Percentiles rank a stretch among this genome's conserved stretches.
These are phyloP conservation scores for Petrocephalus microphthalmus DNA, from an alignment of 2,113 vertebrate genomes.

Conservation along the genomic window DNA sequence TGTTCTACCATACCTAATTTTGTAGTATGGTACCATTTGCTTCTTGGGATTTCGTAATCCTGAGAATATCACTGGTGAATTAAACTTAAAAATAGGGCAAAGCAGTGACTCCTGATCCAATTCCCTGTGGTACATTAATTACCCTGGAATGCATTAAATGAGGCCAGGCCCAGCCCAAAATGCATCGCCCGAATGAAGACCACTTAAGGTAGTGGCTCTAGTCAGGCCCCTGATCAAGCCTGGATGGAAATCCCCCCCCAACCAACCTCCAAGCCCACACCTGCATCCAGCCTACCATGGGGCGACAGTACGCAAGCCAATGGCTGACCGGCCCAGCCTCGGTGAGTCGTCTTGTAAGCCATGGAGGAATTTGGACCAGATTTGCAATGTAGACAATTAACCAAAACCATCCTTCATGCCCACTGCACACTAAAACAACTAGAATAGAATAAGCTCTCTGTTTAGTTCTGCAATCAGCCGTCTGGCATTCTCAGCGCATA, in stretches of 20 bases:
- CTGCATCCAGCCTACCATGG: neutral
- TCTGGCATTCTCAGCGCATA: conserved; percentile 7
- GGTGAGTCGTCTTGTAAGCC: conserved; percentile 26
- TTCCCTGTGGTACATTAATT: neutral
- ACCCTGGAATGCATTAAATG: neutral
- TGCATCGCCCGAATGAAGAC: neutral
- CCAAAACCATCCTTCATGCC: conserved; percentile 39
- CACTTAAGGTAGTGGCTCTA: neutral
- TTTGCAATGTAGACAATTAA: conserved; percentile 45
- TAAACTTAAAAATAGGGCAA: neutral
- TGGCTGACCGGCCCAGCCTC: neutral
- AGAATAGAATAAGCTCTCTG: conserved; percentile 27
- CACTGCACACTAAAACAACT: conserved; percentile 30
- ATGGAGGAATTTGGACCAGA: conserved; percentile 37
- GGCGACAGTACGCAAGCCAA: neutral
- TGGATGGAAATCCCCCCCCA: neutral
- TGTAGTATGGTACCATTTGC: neutral
- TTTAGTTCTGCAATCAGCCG: conserved; percentile 33
- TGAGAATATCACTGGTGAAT: neutral
- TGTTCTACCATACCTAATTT: neutral
- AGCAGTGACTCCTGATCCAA: neutral
- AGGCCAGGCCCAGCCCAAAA: neutral
- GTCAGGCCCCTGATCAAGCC: neutral
- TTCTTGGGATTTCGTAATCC: neutral
- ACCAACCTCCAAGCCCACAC: neutral